Evolutionary conservation across 2,113 vertebrate genomes (phyloP).

Genomic region (Oriolus oriolus): DNA sequence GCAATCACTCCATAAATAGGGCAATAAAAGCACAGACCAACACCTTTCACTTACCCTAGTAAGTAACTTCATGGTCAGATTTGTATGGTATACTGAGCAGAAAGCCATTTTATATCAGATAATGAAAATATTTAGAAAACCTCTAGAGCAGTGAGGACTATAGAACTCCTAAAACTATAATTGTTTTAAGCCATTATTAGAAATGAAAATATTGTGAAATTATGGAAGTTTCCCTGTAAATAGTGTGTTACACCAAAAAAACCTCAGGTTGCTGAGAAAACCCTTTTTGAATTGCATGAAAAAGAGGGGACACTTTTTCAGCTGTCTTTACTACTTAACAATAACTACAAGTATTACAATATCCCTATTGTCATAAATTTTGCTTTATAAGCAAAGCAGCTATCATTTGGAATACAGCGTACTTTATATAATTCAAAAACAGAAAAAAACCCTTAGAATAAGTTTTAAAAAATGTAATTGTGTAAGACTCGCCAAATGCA

Average conservation of each 20-base stretch:
- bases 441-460: background rate
- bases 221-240: background rate
- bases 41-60: conserved; percentile 56
- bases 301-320: background rate
- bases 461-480: background rate
- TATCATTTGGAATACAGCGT: background rate
- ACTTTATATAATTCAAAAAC: background rate
- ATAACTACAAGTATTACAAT: background rate
- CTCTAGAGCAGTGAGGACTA: conserved; percentile 56
- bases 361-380: background rate
- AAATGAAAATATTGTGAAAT: conserved; percentile 39
- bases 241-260: background rate
- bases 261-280: background rate
- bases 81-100: conserved; percentile 73
- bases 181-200: conserved; percentile 48
- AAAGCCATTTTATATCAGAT: conserved; percentile 73
- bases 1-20: conserved; percentile 70
- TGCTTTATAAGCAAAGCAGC: background rate
- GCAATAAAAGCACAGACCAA: conserved; percentile 78
- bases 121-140: conserved; percentile 69
- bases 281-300: background rate
- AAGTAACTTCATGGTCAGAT: conserved; percentile 74
- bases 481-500: background rate
- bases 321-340: background rate
- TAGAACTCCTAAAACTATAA: conserved; percentile 63